Base-by-base conservation (phyloP, 2,797 vertebrate species). In the Pipistrellus pygmaeus region DNA sequence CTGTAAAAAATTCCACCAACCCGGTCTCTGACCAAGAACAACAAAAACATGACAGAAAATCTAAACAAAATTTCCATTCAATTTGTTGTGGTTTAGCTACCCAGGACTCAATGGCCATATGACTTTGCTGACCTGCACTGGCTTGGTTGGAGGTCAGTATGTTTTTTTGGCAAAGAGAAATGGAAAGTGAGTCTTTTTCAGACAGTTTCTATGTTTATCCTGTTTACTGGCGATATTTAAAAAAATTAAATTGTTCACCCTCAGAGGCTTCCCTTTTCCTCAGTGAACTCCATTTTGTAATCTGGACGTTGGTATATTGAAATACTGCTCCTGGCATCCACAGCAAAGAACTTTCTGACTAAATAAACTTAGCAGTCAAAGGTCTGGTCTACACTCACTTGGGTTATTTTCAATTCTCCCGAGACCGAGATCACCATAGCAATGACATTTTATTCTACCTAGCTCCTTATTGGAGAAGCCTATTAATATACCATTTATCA, bases 21-120 rank as follows among this genome's bases (percentile, higher is more conserved):
- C 96, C 98, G 96, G 89, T 94, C 81, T 92, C 80, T 96, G 95
- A 97, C 97, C 97, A 98, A 98, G 90, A 97, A 85, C 95, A 98
- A 97, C 97, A 98, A 97, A 97, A 98, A 90, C 15, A 35, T 95
- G 97, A 97, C 97, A 98, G 96, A 97, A 98, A 98, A 87, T 85
- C 77, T 93, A 97, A 97, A 97, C 93, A 97, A 92, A 96, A 35
- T 96, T 97, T 93, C 96, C 84, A 71, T 86, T 92, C 78, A 85
- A 12, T 64, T 76, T 94, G 94, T 91, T 93, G 17, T 41, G 48
- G 69, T 92, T 80, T 73, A 41, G 48, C 89, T 41, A 38, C 60
- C 15, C 60, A 80, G 89, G 35, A 86, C 60, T 86, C 78, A 72
- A 57, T 32, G n/a, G 27, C 75, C 55, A 35, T 93, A 87, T 78